Evolutionary conservation across 2,113 vertebrate genomes (phyloP), one percentile per base, ranked within the genome.

Genomic region (Saccopteryx leptura): DNA sequence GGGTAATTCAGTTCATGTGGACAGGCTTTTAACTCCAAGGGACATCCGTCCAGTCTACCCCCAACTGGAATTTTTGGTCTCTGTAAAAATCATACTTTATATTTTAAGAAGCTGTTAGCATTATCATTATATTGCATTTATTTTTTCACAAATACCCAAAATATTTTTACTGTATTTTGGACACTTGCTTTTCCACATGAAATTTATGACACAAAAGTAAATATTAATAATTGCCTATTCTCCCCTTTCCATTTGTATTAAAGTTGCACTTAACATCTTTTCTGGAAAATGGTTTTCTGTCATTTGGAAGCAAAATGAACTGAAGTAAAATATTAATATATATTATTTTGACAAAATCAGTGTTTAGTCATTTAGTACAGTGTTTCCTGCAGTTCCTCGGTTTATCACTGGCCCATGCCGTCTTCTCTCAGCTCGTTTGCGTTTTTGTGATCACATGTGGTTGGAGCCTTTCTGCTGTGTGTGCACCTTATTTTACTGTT

Each of bases 1-100:
- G 97, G 98, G 97, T 99, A 99, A 99, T 99, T 99, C 98, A 97
- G 97, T 98, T 99, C 99, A 99, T 99, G 99, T 99, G 98, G 98
- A 91, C 96, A 98, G 97, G 93, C 97, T 98, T 98, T 98, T 98
- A 98, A 98, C 96, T 98, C 97, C 94, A 92, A 98, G 97, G 98
- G 98, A 96, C 98, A 97, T 98, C 98, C 98, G 98, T 99, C 98
- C 98, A 98, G 98, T 97, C 96, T 98, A 96, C 97, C 68, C 96
- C 97, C 98, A 97, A 96, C 68, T 98, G 98, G 98, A 98, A 96
- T 98, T 98, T 93, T 90, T 88, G 92, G 97, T 98, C 98, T 98
- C 97, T 98, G 96, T 97, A 86, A 97, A 98, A 98, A 98, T 96
- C 94, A 92, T 95, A 92, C 97, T 98, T 98, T 97, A 97, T 97